These are phyloP conservation scores for Rostratula benghalensis DNA, from an alignment of 2,113 vertebrate genomes.

Conservation along the genomic window DNA sequence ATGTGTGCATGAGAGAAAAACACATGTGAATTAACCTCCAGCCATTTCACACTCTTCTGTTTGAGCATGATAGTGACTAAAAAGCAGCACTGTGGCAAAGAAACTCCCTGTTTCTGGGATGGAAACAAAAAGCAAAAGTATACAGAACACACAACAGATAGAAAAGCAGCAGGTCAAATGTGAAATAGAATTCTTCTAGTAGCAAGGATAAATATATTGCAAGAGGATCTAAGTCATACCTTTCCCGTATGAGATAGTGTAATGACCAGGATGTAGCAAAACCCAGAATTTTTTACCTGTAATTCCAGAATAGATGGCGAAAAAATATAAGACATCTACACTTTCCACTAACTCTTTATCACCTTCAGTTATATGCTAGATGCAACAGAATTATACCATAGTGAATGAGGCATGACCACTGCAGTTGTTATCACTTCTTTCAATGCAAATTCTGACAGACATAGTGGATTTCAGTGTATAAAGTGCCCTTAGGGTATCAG, in stretches of 20 bases:
- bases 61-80: not conserved
- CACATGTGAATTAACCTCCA: rapidly evolving
- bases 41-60: not conserved
- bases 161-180: not conserved
- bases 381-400: not conserved
- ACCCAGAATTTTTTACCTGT: not conserved
- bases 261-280: not conserved
- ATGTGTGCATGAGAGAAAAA: not conserved
- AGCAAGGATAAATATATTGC: not conserved
- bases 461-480: not conserved
- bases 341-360: not conserved
- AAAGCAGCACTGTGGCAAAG: not conserved
- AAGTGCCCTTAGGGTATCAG: not conserved
- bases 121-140: not conserved
- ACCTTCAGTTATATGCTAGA: not conserved
- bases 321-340: not conserved
- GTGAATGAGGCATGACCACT: not conserved
- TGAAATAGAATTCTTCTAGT: not conserved
- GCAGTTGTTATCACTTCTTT: not conserved
- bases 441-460: not conserved
- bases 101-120: not conserved
- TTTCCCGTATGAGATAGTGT: not conserved
- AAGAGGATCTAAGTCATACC: not conserved
- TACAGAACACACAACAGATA: not conserved
- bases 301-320: not conserved